These are phyloP conservation scores for Agapornis roseicollis DNA, from an alignment of 2,113 vertebrate genomes.

Conservation along the genomic window DNA sequence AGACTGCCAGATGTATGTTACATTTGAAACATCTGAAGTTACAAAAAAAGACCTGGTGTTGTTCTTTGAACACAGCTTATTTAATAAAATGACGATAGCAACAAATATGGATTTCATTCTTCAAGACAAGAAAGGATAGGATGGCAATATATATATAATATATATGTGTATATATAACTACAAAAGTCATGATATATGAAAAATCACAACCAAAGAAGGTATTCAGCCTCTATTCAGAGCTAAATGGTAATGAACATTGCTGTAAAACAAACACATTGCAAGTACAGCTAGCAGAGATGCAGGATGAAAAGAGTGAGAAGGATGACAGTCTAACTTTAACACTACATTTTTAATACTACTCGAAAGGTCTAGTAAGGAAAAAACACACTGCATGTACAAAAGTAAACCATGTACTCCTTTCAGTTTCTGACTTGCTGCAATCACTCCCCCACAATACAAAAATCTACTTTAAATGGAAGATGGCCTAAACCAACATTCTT, in stretches of 20 bases:
- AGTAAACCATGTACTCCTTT: background rate
- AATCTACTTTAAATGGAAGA: background rate
- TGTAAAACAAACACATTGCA: background rate
- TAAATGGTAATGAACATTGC: background rate
- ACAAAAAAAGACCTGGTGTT: background rate
- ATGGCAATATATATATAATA: background rate
- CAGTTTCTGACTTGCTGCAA: background rate
- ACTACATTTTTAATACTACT: background rate
- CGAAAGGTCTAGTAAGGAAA: background rate
- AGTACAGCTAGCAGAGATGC: background rate
- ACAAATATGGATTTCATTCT: background rate
- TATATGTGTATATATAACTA: background rate
- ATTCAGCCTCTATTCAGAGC: background rate
- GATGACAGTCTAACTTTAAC: background rate
- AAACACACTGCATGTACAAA: background rate
- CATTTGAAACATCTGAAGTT: background rate
- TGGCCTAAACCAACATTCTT: background rate
- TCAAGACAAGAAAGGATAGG: background rate
- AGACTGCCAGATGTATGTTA: background rate
- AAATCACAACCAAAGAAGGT: background rate
- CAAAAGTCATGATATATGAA: constrained; percentile 16
- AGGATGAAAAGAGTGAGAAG: fast-evolving
- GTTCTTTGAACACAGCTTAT: background rate
- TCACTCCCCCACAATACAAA: background rate
- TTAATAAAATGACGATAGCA: background rate